These are phyloP conservation scores for Tachina fera DNA, from an alignment of 2,888 invertebrate genomes.

Conservation along the genomic window DNA sequence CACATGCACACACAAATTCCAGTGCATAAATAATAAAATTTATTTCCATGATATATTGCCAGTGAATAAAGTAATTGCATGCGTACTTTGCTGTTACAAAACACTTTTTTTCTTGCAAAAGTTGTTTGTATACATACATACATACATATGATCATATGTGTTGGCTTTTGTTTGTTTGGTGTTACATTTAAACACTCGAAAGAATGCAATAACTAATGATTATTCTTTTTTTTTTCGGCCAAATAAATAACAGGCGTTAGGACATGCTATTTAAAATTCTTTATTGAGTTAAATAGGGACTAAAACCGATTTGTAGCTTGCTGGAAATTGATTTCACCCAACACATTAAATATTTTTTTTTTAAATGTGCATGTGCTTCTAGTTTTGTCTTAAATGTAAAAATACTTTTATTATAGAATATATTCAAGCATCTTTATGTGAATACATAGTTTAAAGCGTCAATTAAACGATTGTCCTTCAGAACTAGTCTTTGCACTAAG, in stretches of 20 bases:
- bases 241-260: conserved; percentile 14
- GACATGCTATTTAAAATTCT: background rate
- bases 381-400: background rate
- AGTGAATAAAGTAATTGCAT: conserved; percentile 1
- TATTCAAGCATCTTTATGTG: no score
- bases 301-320: conserved; percentile 40
- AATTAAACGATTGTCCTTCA: no score
- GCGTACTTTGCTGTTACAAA: conserved; percentile 23
- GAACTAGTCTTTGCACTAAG: no score
- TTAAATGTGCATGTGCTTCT: background rate
- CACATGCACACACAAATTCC: background rate
- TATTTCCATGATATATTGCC: conserved; percentile 19
- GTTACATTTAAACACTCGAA: conserved; percentile 16
- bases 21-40: background rate
- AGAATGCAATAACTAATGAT: background rate
- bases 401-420: no score
- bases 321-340: conserved; percentile 4
- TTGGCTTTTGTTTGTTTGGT: conserved; percentile 20
- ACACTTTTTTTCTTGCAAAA: background rate
- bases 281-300: conserved; percentile 8
- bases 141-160: no score
- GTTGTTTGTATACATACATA: background rate
- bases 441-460: no score
- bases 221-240: conserved; percentile 39
- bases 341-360: background rate